These are phyloP conservation scores for Leptocoma aspasia DNA, from an alignment of 2,113 vertebrate genomes.

Conservation along the genomic window DNA sequence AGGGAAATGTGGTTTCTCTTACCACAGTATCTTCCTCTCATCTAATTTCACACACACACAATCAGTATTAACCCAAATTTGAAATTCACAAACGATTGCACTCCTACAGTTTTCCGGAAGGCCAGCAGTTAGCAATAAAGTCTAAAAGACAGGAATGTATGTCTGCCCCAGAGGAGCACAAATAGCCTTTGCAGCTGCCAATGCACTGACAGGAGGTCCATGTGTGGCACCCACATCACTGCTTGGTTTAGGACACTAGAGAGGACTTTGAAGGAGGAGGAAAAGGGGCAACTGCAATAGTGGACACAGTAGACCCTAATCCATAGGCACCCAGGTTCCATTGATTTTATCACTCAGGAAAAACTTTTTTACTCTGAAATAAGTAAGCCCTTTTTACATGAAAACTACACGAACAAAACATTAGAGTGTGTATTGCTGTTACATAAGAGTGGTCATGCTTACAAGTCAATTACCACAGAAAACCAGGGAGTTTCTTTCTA, in stretches of 20 bases:
- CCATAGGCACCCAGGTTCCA: not conserved
- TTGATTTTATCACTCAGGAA: not conserved
- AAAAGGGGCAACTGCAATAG: not conserved
- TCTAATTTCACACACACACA: not conserved
- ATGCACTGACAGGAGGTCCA: not conserved
- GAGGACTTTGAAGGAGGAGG: not conserved
- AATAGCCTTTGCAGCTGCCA: not conserved
- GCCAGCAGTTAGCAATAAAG: not conserved
- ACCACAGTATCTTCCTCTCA: not conserved
- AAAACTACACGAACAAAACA: not conserved
- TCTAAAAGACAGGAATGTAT: not conserved
- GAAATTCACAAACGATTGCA: accelerated
- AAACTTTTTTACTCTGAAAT: not conserved
- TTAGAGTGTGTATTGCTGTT: not conserved
- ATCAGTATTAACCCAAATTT: not conserved
- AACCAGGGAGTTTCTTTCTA: not conserved
- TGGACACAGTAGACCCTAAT: not conserved
- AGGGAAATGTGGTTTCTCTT: not conserved
- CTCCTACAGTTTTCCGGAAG: not conserved
- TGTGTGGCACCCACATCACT: accelerated
- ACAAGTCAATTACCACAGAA: conserved; percentile 4
- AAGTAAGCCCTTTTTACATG: not conserved
- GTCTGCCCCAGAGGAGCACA: not conserved
- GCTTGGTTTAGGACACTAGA: not conserved
- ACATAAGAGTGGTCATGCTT: conserved; percentile 22